phyloP scores from a whole-genome alignment of 2,888 invertebrate genomes.

The Agapetus fuscipes region DNA sequence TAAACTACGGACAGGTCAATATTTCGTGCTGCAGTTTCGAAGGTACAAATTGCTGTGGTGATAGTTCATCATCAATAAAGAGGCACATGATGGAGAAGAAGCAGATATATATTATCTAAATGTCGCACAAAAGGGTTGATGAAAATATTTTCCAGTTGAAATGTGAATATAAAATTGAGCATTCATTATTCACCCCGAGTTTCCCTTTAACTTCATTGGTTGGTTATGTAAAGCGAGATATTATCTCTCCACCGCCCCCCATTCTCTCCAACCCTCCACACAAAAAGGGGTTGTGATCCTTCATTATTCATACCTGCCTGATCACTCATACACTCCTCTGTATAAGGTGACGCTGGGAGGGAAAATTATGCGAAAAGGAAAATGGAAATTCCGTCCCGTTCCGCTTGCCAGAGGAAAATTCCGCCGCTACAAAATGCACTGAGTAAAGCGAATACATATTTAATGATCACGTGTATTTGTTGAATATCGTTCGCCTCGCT shows the following conservation, averaged over 20 bases:
- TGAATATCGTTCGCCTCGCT: no score
- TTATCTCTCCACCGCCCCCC: slow-evolving; percentile 1
- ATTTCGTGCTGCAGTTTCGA: no score
- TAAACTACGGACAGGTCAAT: no score
- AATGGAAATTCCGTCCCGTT: slow-evolving; percentile 2
- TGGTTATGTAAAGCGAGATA: slow-evolving; percentile 12
- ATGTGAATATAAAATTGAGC: no score
- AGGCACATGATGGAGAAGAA: no score
- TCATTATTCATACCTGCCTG: slow-evolving; percentile 10
- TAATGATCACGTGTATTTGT: slow-evolving; percentile 4
- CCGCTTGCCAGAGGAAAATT: slow-evolving; percentile 1
- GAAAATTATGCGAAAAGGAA: slow-evolving; percentile 3
- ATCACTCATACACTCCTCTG: slow-evolving; percentile 5
- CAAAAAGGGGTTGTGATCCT: slow-evolving; percentile 10
- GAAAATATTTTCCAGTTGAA: no score
- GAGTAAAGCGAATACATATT: slow-evolving; percentile 4
- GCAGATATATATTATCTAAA: no score
- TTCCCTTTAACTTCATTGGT: no score
- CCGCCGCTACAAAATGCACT: slow-evolving; percentile 6
- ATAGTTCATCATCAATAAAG: no score
- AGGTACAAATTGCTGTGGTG: no score
- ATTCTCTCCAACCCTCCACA: slow-evolving; percentile 6
- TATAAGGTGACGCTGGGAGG: neutral
- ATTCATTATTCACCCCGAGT: no score
- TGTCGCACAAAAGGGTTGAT: no score